These are phyloP conservation scores for Bufotes viridis DNA, from an alignment of 2,797 vertebrate species.

Conservation along the genomic window DNA sequence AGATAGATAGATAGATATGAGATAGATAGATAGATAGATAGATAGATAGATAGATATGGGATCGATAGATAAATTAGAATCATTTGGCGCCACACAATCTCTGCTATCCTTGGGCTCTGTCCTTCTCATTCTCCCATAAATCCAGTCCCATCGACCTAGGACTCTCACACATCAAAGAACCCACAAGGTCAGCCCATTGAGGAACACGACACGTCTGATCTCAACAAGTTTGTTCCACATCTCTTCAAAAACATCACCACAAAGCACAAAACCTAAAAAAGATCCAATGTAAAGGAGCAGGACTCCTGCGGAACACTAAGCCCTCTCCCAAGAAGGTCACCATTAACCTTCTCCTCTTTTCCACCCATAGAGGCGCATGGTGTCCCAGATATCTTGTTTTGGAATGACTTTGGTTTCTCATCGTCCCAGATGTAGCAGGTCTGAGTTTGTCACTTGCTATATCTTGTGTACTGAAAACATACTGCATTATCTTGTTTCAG, in stretches of 20 bases:
- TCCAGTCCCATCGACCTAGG: neutral
- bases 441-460: neutral
- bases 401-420: neutral
- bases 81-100: neutral
- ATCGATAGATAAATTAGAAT: neutral
- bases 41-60: neutral
- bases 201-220: neutral
- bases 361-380: neutral
- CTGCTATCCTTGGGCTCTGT: neutral
- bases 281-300: neutral
- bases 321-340: neutral
- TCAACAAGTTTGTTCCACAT: neutral
- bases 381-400: neutral
- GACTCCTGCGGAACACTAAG: neutral
- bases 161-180: conserved; percentile 21
- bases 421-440: neutral
- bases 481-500: neutral
- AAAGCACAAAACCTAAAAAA: neutral
- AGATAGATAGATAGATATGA: too few species aligned
- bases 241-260: neutral
- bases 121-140: neutral
- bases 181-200: neutral
- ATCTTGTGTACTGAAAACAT: too few species aligned
- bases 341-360: neutral
- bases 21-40: conserved; percentile 9